Percentiles rank a stretch among this genome's conserved stretches.
Conservation (phyloP, 1,140 invertebrate species). For the Condylostylus longicornis region DNA sequence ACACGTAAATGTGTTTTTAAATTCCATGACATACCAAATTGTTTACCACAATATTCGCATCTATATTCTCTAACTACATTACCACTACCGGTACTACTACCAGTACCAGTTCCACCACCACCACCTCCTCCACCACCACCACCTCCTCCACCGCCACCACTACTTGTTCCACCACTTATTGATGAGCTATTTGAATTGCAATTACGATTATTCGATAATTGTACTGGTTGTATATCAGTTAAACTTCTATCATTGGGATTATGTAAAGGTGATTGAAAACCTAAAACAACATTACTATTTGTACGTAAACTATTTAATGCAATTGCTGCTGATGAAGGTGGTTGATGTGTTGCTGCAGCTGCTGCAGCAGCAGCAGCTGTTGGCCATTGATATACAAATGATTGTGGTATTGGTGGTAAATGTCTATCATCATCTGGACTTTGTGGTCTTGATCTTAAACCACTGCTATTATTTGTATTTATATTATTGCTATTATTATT, state of each 20-base stretch:
- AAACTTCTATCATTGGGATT: neutral
- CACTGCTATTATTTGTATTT: too few species aligned
- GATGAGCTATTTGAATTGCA: slow-evolving; percentile 11
- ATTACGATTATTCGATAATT: slow-evolving; percentile 18
- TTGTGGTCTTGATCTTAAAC: slow-evolving; percentile 16
- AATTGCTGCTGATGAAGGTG: slow-evolving; percentile 13
- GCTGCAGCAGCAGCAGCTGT: slow-evolving; percentile 10
- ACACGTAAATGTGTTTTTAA: slow-evolving; percentile 70
- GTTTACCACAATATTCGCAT: slow-evolving; percentile 74
- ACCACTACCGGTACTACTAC: slow-evolving; percentile 35
- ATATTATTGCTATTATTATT: slow-evolving; percentile 10
- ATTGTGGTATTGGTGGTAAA: slow-evolving; percentile 20
- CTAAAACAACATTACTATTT: too few species aligned
- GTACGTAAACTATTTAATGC: slow-evolving; percentile 4
- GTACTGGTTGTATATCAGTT: neutral
- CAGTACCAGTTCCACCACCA: too few species aligned
- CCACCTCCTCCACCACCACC: too few species aligned
- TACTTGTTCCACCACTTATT: slow-evolving; percentile 13
- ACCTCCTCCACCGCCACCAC: slow-evolving; percentile 2
- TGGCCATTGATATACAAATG: slow-evolving; percentile 27
- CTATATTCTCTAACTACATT: slow-evolving; percentile 60
- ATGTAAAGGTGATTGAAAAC: too few species aligned
- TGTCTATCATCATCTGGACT: slow-evolving; percentile 19
- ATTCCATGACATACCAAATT: slow-evolving; percentile 82
- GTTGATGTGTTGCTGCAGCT: slow-evolving; percentile 18